These are phyloP conservation scores for Illadopsis cleaveri DNA, from an alignment of 2,113 vertebrate species.

Conservation along the genomic window DNA sequence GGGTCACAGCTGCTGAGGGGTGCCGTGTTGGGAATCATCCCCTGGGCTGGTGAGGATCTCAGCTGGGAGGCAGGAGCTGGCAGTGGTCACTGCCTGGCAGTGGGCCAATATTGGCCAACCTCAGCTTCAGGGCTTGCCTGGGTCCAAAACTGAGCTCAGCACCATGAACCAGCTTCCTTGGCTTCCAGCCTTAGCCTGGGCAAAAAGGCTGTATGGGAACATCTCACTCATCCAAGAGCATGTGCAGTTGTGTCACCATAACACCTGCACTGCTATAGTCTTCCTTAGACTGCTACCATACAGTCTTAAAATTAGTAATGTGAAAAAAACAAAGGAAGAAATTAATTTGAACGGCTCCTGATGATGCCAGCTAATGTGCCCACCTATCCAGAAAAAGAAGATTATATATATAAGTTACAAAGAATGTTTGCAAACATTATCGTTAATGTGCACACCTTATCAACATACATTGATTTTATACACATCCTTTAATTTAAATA, in stretches of 20 bases:
- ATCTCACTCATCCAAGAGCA: not conserved
- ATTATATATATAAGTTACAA: conserved; percentile 25
- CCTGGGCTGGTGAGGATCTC: not conserved
- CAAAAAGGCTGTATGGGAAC: not conserved
- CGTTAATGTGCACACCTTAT: conserved; percentile 61
- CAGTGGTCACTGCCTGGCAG: not conserved
- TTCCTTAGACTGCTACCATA: not conserved
- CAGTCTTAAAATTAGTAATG: not conserved
- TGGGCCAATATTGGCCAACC: not conserved
- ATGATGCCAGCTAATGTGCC: not conserved
- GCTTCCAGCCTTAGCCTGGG: not conserved
- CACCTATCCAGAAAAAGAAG: not conserved
- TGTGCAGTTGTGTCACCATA: rapidly evolving
- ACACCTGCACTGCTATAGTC: not conserved
- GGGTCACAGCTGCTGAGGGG: not conserved
- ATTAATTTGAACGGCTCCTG: not conserved
- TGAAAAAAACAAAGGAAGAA: not conserved
- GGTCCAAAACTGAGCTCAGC: not conserved
- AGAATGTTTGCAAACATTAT: conserved; percentile 63
- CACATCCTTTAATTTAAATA: conserved; percentile 75
- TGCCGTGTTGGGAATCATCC: rapidly evolving
- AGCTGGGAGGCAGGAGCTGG: not conserved
- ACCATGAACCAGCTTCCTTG: not conserved
- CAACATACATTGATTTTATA: conserved; percentile 73
- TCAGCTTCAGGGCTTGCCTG: not conserved